Evolutionary conservation across 2,113 vertebrate genomes (phyloP).

Genomic region (Clarias batrachus): DNA sequence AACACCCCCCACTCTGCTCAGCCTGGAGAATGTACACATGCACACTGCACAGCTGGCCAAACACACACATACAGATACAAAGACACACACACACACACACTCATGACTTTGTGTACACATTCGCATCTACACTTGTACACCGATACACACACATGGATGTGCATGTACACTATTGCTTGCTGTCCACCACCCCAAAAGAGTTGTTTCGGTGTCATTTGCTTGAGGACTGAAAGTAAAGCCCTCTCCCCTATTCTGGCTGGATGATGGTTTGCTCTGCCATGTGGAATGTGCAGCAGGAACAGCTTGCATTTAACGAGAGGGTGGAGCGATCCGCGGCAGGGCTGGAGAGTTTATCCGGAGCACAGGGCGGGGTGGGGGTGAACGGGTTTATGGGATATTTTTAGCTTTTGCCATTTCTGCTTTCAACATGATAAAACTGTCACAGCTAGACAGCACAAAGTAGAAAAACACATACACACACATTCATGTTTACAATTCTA

Average conservation of each 20-base stretch:
- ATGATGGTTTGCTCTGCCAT: constrained; percentile 63
- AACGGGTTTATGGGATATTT: constrained; percentile 69
- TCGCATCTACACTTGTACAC: constrained; percentile 31
- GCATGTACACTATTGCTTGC: background rate
- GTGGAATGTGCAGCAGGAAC: constrained; percentile 69
- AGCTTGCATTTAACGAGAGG: constrained; percentile 66
- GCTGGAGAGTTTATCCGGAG: constrained; percentile 53
- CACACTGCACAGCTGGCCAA: constrained; percentile 58
- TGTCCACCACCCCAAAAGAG: background rate
- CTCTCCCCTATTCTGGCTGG: constrained; percentile 55
- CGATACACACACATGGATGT: constrained; percentile 5
- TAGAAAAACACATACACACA: constrained; percentile 6
- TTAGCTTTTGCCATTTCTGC: constrained; percentile 64
- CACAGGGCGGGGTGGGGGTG: constrained; percentile 56
- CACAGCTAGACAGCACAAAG: constrained; percentile 24
- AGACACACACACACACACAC: constrained; percentile 24
- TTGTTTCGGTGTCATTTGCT: constrained; percentile 7
- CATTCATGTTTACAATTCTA: background rate
- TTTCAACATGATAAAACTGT: constrained; percentile 48
- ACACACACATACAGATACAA: constrained; percentile 55
- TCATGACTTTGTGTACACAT: constrained; percentile 19
- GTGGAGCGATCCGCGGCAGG: constrained; percentile 57
- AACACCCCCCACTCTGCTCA: constrained; percentile 39
- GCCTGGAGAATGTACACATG: constrained; percentile 54
- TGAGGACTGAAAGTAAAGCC: background rate